These are phyloP conservation scores for Variabilichromis moorii DNA, from an alignment of 2,113 vertebrate genomes.

Conservation along the genomic window DNA sequence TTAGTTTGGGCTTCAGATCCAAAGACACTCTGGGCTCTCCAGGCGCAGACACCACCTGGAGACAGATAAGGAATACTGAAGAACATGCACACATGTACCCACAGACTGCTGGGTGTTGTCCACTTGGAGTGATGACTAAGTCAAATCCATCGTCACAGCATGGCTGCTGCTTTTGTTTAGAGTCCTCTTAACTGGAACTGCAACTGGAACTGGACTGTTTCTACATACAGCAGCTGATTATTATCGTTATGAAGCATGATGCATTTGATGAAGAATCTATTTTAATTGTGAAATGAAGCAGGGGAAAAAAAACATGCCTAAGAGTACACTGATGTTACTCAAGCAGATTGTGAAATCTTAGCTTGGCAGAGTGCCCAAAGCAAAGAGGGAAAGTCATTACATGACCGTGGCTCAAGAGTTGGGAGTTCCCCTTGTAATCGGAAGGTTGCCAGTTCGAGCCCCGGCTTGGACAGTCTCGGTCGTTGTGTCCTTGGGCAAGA, in stretches of 20 bases:
- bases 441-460: accelerated
- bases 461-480: not conserved
- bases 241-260: not conserved
- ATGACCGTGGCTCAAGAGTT: not conserved
- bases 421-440: too few relatives aligned
- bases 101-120: not conserved
- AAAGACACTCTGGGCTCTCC: conserved; percentile 55
- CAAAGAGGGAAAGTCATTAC: not conserved
- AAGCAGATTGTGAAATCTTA: not conserved
- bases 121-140: not conserved
- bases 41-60: conserved; percentile 64
- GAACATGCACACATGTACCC: not conserved
- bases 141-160: not conserved
- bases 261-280: not conserved
- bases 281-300: not conserved
- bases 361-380: not conserved
- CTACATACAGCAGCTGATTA: not conserved
- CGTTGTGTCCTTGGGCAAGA: not conserved
- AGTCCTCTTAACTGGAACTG: not conserved
- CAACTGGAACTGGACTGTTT: not conserved
- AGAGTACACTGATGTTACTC: not conserved
- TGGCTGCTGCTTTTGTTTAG: not conserved
- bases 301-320: not conserved
- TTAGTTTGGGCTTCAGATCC: conserved; percentile 58
- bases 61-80: not conserved